Evolutionary conservation across 1,140 invertebrate species (phyloP).

Genomic region (Oryctes rhinoceros): DNA sequence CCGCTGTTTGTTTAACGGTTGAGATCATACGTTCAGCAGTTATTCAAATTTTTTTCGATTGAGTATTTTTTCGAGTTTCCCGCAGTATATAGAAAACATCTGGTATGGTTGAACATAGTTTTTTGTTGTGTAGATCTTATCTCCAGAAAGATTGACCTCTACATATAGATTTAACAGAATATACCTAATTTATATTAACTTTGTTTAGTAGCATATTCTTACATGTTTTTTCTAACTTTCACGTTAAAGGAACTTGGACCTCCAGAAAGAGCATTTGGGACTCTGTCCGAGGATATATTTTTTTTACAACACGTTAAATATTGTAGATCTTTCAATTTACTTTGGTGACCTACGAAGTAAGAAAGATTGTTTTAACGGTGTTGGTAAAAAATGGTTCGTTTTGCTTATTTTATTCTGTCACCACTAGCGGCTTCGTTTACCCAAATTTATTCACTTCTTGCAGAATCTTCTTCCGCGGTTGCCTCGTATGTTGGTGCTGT

Average conservation of each 20-base stretch:
- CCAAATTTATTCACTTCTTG: neutral
- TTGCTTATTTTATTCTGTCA: conserved; percentile 31
- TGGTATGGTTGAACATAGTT: too few relatives aligned
- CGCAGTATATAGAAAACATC: too few relatives aligned
- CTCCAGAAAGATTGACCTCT: too few relatives aligned
- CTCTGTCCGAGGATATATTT: conserved; percentile 47
- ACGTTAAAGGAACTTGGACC: conserved; percentile 54
- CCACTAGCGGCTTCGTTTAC: neutral
- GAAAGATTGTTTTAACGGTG: conserved; percentile 56
- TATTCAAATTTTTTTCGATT: too few relatives aligned
- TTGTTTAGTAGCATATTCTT: too few relatives aligned
- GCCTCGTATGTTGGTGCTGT: conserved; percentile 57
- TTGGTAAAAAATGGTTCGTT: conserved; percentile 55
- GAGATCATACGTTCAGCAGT: too few relatives aligned
- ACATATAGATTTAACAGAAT: too few relatives aligned
- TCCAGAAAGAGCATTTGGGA: neutral
- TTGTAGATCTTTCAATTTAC: conserved; percentile 56
- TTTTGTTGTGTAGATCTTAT: too few relatives aligned
- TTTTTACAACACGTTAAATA: conserved; percentile 53
- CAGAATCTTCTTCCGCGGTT: conserved; percentile 51
- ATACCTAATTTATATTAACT: too few relatives aligned
- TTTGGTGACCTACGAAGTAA: conserved; percentile 55
- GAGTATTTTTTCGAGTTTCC: too few relatives aligned
- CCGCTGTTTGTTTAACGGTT: too few relatives aligned
- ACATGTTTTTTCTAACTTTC: conserved; percentile 46